These are phyloP conservation scores for Acrocyrtus sp. DNA, from an alignment of 2,888 invertebrate species.

Conservation along the genomic window DNA sequence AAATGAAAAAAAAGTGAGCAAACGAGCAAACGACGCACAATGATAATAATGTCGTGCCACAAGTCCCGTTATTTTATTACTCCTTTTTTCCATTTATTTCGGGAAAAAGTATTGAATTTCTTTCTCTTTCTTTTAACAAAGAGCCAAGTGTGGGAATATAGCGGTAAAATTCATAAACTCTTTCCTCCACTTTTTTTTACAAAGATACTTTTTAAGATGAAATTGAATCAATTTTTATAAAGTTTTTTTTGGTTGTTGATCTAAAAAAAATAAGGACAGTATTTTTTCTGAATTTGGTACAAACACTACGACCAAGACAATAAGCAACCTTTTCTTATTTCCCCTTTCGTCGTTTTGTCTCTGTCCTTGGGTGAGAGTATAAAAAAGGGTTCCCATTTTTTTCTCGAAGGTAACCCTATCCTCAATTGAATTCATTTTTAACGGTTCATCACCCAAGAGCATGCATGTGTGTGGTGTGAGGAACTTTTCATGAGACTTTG, in stretches of 20 bases:
- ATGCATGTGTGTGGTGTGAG: too few species aligned
- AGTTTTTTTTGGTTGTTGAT: too few species aligned
- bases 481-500: too few species aligned
- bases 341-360: too few species aligned
- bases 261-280: too few species aligned
- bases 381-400: conserved; percentile 20
- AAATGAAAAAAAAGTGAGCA: background rate
- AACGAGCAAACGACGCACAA: conserved; percentile 4
- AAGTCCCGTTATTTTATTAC: conserved; percentile 37
- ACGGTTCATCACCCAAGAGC: conserved; percentile 63
- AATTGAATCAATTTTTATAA: too few species aligned
- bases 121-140: conserved; percentile 15
- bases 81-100: conserved; percentile 26
- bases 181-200: conserved; percentile 23
- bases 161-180: conserved; percentile 50
- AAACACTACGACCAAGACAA: conserved; percentile 23
- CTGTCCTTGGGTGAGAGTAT: too few species aligned
- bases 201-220: conserved; percentile 22
- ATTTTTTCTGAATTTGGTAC: too few species aligned
- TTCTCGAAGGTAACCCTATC: conserved; percentile 60
- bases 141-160: conserved; percentile 51
- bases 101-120: conserved; percentile 37
- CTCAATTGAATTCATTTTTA: conserved; percentile 58
- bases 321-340: too few species aligned
- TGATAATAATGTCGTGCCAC: too few species aligned